Percentiles rank a stretch among this genome's conserved stretches.
Conservation (phyloP, 2,888 invertebrate species). For the Myopa tessellatipennis region DNA sequence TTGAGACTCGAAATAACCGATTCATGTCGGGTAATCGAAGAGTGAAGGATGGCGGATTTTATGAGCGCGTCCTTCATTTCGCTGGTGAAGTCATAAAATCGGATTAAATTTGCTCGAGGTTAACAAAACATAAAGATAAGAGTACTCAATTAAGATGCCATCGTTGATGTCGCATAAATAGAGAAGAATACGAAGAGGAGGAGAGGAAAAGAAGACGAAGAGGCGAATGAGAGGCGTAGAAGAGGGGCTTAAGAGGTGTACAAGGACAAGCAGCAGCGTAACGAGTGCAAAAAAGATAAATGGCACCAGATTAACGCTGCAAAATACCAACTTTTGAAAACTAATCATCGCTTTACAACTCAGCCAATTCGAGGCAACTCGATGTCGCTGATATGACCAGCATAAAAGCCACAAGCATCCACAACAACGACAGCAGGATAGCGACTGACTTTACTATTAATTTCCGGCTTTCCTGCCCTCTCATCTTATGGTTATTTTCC, state of each 20-base stretch:
- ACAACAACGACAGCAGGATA: constrained; percentile 29
- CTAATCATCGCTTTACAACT: constrained; percentile 28
- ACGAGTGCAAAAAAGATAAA: too few species aligned
- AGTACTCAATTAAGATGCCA: constrained; percentile 33
- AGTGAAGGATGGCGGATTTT: background rate
- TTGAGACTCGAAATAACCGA: constrained; percentile 6
- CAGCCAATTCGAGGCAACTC: background rate
- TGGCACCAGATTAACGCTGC: background rate
- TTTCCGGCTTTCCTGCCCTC: constrained; percentile 46
- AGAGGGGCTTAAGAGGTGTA: background rate
- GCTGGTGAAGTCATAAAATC: constrained; percentile 6
- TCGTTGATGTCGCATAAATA: background rate
- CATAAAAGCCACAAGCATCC: background rate
- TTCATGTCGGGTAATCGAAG: constrained; percentile 30
- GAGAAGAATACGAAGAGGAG: background rate
- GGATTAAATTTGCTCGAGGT: constrained; percentile 18
- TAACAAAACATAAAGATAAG: constrained; percentile 19
- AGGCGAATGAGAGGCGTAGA: background rate
- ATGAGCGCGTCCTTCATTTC: background rate
- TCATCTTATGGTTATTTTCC: background rate
- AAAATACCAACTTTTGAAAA: constrained; percentile 17
- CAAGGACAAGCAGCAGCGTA: too few species aligned
- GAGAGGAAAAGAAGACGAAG: background rate
- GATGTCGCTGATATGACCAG: constrained; percentile 10
- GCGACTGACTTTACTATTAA: constrained; percentile 53